Base-by-base conservation (phyloP, 1,140 invertebrate species). In the Philotrypesis tridentata region DNA sequence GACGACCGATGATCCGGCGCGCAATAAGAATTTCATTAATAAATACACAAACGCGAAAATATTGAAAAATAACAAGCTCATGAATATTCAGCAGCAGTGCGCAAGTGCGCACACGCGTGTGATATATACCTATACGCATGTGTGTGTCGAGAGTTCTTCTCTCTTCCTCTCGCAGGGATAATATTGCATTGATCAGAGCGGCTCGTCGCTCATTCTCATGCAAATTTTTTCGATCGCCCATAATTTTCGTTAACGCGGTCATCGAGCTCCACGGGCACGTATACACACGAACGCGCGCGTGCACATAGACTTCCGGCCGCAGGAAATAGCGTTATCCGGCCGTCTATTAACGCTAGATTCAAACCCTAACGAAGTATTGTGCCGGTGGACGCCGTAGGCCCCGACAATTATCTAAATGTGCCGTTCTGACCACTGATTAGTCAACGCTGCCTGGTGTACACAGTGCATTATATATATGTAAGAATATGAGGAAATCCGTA, bases 351-450 rank as follows among this genome's bases (percentile, higher is more conserved):
- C 72, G 73, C 78, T 79, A 74, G 79, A 81, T 78, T 81, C 74
- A 65, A 25, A 6, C 48, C 21, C 60, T 81, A 84, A 84, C 79
- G 83, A 84, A 81, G 79, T 81, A 84, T 84, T 84, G 83, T 84
- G 27, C 60, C 48, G 33, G 37, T 43, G 31, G 74, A 60, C 31
- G 63, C 76, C 60, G 23, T 9, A 25, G 29, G 65, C 17, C 60
- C 70, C 60, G 33, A 55, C 40, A 81, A 84, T 84, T 84, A 84
- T 84, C 79, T 80, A 77, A 83, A 80, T 67, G 79, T 67, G 40
- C 33, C 17, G 14, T 5, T 55, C 48, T 55, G 48, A 55, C 48
- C 79, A 71, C 31, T 73, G 74, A 83, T 80, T 80, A 77, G 82
- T 83, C 79, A 55, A 67, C 74, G 75, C 68, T 23, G 21, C 31